Evolutionary conservation across 2,888 invertebrate species (phyloP), one percentile per base, ranked within the genome.

Genomic region (Hypomecis atomaria): DNA sequence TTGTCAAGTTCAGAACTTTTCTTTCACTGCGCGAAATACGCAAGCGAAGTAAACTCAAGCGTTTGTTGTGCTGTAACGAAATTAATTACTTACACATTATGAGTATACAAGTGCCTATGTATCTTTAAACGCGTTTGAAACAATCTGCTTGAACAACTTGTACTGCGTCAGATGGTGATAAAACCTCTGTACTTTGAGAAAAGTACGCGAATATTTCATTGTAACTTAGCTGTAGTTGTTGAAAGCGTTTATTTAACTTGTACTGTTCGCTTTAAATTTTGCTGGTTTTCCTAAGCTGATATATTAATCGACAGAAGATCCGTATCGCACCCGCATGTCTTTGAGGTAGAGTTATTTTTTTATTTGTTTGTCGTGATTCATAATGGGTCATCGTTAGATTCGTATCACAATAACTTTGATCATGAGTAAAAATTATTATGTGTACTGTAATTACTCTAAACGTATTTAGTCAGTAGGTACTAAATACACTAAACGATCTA

Each of bases 1-100:
- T 79, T 74, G 72, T 73, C 71, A 77, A 78, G 73, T 75, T 76
- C 63, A 62, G 60, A 80, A 81, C 71, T 79, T 81, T 80, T 78
- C 77, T 79, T 77, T 78, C 73, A 64, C 69, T 72, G 62, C 64
- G 68, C 61, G 49, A 62, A 68, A 72, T 71, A 74, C 71, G 71
- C 68, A 74, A 65, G 66, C 69, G 70, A 69, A 71, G 74, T 73
- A 71, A 75, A 75, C 70, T 72, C 69, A 59, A 47, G 47, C 71
- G 62, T 71, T 71, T 69, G 69, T 70, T 76, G 71, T 76, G 71
- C 72, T 75, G 71, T 73, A 72, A 74, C 75, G 74, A 76, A 77
- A 79, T 78, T 78, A 79, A 78, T 78, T 76, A 78, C 73, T 65
- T 48, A 65, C 59, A 72, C 69, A 70, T 70, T 70, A 63, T 66